Conservation (phyloP, 2,113 vertebrate genomes). For the Myotis yumanensis region DNA sequence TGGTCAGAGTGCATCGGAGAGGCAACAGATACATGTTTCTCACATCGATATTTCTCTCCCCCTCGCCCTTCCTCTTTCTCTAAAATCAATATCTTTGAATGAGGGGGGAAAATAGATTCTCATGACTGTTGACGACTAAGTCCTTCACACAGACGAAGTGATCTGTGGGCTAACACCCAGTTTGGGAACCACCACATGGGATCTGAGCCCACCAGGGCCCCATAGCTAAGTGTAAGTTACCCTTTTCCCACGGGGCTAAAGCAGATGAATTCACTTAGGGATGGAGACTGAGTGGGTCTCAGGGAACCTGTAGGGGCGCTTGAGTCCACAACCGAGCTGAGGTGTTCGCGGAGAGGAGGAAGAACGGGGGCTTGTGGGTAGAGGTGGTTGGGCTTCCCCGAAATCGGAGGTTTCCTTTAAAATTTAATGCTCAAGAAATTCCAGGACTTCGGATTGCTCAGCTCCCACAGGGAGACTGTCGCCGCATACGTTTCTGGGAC, state of each 20-base stretch:
- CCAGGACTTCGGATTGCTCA: neutral
- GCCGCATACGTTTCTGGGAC: neutral
- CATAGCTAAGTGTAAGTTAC: neutral
- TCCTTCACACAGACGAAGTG: neutral
- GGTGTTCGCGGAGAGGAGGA: no score
- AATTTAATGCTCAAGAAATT: neutral
- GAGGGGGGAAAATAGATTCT: neutral
- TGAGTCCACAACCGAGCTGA: neutral
- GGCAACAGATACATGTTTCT: neutral
- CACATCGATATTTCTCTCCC: neutral
- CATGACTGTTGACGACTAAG: neutral
- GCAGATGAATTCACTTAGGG: neutral
- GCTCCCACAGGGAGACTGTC: neutral
- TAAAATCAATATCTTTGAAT: neutral
- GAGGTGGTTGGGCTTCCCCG: neutral
- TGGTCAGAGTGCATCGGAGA: neutral
- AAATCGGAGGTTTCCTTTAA: neutral
- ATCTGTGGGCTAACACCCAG: neutral
- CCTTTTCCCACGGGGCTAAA: neutral
- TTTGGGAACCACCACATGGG: neutral
- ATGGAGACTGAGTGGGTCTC: neutral
- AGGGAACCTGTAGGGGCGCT: neutral
- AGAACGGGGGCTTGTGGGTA: neutral
- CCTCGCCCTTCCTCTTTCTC: neutral
- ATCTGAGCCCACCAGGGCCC: neutral